Conservation (phyloP, 2,888 invertebrate genomes). For the Harpagoxenus sublaevis region DNA sequence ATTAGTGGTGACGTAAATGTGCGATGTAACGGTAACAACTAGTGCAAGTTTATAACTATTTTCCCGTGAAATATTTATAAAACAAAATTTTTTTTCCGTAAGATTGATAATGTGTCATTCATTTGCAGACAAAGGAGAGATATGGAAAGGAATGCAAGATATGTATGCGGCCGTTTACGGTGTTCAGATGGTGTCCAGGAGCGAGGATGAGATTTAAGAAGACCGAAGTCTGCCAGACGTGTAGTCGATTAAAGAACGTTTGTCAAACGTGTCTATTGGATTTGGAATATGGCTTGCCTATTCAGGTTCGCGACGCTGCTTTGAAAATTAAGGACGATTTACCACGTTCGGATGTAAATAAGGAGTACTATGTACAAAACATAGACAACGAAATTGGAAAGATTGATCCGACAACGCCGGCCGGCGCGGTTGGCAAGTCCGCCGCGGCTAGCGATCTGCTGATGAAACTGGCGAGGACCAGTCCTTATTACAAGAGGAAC, state of each 20-base stretch:
- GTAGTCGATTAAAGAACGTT: constrained; percentile 97
- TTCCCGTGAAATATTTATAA: too few species aligned
- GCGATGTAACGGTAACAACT: too few species aligned
- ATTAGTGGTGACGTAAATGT: too few species aligned
- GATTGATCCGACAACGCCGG: constrained; percentile 86
- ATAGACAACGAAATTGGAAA: constrained; percentile 92
- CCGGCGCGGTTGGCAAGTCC: constrained; percentile 90
- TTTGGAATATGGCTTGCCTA: constrained; percentile 95
- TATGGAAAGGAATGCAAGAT: constrained; percentile 99
- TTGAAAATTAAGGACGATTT: constrained; percentile 96
- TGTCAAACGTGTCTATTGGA: constrained; percentile 98
- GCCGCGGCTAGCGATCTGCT: constrained; percentile 94
- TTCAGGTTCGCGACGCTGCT: constrained; percentile 96
- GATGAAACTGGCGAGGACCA: constrained; percentile 95
- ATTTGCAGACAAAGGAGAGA: constrained; percentile 95
- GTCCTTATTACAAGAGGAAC: constrained; percentile 98
- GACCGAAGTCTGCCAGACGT: constrained; percentile 98
- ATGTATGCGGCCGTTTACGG: constrained; percentile 97
- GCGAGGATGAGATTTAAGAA: constrained; percentile 98
- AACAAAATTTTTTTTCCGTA: too few species aligned
- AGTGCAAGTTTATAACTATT: too few species aligned
- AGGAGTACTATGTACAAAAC: constrained; percentile 97
- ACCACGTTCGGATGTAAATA: constrained; percentile 97
- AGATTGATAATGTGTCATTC: neutral
- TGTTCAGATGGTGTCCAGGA: constrained; percentile 98